Percentiles rank a stretch among this genome's conserved stretches.
These are phyloP conservation scores for Scolopax rusticola DNA, from an alignment of 2,797 vertebrate genomes.

Conservation along the genomic window DNA sequence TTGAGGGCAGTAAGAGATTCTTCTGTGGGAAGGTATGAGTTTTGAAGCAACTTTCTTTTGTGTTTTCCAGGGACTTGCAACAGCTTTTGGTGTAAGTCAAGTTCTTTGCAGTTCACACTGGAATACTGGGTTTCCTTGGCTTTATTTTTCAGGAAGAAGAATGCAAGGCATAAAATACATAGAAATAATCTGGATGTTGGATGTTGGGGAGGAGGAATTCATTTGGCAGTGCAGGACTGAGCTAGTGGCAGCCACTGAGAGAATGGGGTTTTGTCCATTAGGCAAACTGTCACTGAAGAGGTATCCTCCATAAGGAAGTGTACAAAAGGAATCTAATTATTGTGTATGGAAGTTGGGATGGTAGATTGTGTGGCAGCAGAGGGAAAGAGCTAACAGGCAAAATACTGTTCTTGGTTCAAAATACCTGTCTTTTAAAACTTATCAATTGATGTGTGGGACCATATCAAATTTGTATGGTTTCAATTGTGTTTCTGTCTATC, in stretches of 20 bases:
- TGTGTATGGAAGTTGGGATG: background rate
- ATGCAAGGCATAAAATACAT: background rate
- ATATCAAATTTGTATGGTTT: background rate
- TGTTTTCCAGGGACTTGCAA: background rate
- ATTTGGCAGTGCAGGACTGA: background rate
- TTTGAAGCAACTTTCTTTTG: background rate
- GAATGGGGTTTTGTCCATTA: background rate
- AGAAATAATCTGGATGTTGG: background rate
- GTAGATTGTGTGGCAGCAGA: background rate
- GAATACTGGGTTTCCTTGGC: background rate
- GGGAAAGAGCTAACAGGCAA: background rate
- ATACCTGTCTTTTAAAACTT: background rate
- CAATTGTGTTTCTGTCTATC: background rate
- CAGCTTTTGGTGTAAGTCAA: background rate
- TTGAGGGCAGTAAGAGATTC: background rate
- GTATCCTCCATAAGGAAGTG: background rate
- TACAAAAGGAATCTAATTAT: background rate
- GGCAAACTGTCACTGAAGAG: background rate
- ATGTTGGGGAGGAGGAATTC: background rate
- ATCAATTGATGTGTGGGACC: background rate
- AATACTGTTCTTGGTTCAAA: background rate
- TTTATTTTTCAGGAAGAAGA: background rate
- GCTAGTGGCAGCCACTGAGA: background rate
- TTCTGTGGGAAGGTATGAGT: background rate
- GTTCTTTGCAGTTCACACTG: background rate